A percentile compares a stretch with the other conserved stretches of the same genome.
These are phyloP conservation scores for Aricia agestis DNA, from an alignment of 1,140 invertebrate species.

Conservation along the genomic window DNA sequence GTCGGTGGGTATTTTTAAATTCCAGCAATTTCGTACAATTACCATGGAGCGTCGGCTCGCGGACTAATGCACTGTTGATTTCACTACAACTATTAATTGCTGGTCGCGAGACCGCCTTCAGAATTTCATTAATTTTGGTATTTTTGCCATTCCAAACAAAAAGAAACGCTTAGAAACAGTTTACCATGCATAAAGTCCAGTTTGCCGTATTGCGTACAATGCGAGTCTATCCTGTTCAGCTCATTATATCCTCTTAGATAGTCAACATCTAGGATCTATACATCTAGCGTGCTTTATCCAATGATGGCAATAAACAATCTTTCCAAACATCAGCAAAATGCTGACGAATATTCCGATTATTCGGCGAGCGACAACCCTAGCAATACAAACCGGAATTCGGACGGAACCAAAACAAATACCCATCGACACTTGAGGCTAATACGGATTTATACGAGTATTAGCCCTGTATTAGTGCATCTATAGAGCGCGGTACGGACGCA, in stretches of 20 bases:
- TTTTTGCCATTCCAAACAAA: neutral
- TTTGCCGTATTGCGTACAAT: too few relatives aligned
- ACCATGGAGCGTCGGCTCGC: neutral
- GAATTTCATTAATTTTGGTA: neutral
- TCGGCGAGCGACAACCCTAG: neutral
- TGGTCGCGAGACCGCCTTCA: neutral
- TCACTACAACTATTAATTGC: neutral
- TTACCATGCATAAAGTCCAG: too few relatives aligned
- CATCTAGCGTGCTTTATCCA: too few relatives aligned
- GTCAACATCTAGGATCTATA: too few relatives aligned
- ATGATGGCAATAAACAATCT: too few relatives aligned
- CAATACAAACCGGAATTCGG: neutral
- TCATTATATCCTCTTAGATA: too few relatives aligned
- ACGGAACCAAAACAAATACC: neutral
- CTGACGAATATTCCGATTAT: too few relatives aligned
- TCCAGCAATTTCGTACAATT: slow-evolving; percentile 1
- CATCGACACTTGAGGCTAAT: neutral
- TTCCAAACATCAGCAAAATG: neutral
- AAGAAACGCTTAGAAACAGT: neutral
- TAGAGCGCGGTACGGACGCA: too few relatives aligned
- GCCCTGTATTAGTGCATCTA: neutral
- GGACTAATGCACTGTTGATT: neutral
- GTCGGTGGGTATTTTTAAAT: neutral
- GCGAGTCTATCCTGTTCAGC: too few relatives aligned
- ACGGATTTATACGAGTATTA: neutral